Evolutionary conservation across 2,797 vertebrate genomes (phyloP).

Genomic region (Clarias platycephalus): DNA sequence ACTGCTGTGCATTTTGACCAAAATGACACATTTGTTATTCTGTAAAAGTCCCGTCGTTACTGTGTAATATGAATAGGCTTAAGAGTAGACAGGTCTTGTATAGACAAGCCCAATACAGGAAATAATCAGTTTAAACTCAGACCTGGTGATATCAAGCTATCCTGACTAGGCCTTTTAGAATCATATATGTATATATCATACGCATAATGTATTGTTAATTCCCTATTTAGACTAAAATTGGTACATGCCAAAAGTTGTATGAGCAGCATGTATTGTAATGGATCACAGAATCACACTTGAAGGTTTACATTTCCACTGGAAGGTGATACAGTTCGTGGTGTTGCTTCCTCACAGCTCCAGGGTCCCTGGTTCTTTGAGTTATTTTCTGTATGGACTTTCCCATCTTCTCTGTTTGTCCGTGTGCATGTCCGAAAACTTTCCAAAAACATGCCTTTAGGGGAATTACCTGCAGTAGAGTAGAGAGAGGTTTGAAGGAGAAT

Average conservation of each 20-base stretch:
- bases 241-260: neutral
- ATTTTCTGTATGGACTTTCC: neutral
- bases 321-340: neutral
- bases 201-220: too few species aligned
- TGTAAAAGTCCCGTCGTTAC: slow-evolving; percentile 13
- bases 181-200: neutral
- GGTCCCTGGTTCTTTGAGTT: neutral
- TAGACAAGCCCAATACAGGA: slow-evolving; percentile 1
- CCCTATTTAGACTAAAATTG: neutral
- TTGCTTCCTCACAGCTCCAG: neutral
- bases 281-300: neutral
- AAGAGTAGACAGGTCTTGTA: neutral
- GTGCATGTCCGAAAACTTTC: neutral
- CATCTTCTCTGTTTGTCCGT: neutral
- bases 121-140: neutral
- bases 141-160: neutral
- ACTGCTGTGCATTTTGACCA: neutral
- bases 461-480: neutral
- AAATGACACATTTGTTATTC: neutral
- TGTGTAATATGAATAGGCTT: slow-evolving; percentile 5
- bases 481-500: neutral
- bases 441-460: neutral
- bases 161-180: neutral
- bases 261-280: neutral
- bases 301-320: neutral